Evolutionary conservation across 1,140 invertebrate species (phyloP), one percentile per base, ranked within the genome.

Genomic region (Campoletis sonorensis): DNA sequence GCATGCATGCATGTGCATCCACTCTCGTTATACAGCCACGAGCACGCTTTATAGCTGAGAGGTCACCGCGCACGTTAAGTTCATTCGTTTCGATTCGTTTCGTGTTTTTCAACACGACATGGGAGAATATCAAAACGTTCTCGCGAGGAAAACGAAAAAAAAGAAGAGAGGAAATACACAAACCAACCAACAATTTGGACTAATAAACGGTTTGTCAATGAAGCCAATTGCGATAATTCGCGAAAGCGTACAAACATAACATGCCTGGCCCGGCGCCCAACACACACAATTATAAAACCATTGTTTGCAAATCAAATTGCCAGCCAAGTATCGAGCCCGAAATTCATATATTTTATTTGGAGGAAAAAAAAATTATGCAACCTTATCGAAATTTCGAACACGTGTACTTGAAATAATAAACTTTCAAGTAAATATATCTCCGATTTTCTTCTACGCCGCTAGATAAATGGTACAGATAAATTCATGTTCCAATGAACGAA

Each of bases 11-110:
- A 75, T 70, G 40, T 75, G 37, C 70, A 37, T 73, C 37, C 72
- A 75, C 72, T 75, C 72, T 75, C 72, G 72, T 75, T 58, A 75
- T 23, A 58, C 75, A 13, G 27, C 23, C 51, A 40, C 45, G 49
- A 51, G 61, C 61, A 75, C 45, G 54, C 45, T 75, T 61, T 77
- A 40, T 26, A 77, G 51, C 27, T n/a, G 13, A 61, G 33, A 54
- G 72, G 72, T 75, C 75, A 77, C 75, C 61, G 61, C 72, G 23
- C 49, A 77, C 51, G 54, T 75, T 75, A 75, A 30, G 72, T 75
- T 75, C 45, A 75, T 58, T 75, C 72, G 72, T 75, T 75, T 75
- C 72, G 72, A 75, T 75, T 75, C 72, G 72, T 77, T 77, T 61
- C 75, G 30, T 77, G 23, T 77, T 70, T 70, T 70, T 27, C 30